These are phyloP conservation scores for Ophioninae sp. DNA, from an alignment of 2,888 invertebrate genomes.

Conservation along the genomic window DNA sequence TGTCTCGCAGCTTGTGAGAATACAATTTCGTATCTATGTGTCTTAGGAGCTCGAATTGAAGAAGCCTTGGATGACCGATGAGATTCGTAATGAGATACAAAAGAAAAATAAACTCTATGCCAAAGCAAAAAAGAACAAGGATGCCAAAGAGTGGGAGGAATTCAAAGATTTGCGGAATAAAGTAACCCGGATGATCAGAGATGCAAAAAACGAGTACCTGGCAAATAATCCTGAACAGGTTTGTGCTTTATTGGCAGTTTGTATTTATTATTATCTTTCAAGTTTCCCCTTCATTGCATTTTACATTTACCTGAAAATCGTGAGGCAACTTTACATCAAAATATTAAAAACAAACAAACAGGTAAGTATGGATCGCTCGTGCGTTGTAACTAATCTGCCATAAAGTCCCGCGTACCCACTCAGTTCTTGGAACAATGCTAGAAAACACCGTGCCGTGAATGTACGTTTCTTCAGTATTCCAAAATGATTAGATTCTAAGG, in stretches of 20 bases:
- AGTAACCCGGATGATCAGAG: slow-evolving; percentile 79
- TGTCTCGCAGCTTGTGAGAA: not conserved
- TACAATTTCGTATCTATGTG: slow-evolving; percentile 14
- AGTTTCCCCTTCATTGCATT: not conserved
- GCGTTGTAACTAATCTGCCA: not conserved
- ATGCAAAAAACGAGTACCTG: slow-evolving; percentile 79
- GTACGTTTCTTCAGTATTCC: slow-evolving; percentile 1
- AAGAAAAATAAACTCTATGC: slow-evolving; percentile 79
- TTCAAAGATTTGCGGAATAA: slow-evolving; percentile 79
- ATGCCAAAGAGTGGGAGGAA: slow-evolving; percentile 79
- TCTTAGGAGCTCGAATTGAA: slow-evolving; percentile 77
- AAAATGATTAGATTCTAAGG: not conserved
- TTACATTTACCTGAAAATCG: not conserved
- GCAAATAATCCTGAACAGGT: slow-evolving; percentile 79
- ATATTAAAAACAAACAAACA: not conserved
- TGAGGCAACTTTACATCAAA: not conserved
- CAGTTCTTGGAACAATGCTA: slow-evolving; percentile 11
- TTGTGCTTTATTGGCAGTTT: slow-evolving; percentile 57
- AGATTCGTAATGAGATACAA: slow-evolving; percentile 79
- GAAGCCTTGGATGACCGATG: slow-evolving; percentile 80
- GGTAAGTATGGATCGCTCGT: slow-evolving; percentile 30
- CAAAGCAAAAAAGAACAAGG: slow-evolving; percentile 78
- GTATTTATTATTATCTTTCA: not conserved
- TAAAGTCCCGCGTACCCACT: not conserved
- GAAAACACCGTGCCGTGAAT: not conserved